Percentiles rank a stretch among this genome's conserved stretches.
These are phyloP conservation scores for Ictidomys tridecemlineatus DNA, from an alignment of 2,113 vertebrate genomes.

Conservation along the genomic window DNA sequence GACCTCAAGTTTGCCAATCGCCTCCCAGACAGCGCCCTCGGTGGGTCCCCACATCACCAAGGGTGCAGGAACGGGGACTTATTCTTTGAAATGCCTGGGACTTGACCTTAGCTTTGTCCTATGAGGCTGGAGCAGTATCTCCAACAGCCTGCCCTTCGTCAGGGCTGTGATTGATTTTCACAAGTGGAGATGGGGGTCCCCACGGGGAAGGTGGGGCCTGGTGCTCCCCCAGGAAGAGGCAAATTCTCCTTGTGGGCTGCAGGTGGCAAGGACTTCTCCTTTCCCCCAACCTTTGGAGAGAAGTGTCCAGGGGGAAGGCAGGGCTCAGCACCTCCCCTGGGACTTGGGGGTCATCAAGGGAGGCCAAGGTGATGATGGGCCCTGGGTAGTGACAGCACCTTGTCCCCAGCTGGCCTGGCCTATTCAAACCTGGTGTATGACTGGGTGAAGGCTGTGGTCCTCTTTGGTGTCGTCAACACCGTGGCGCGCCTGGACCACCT, in stretches of 20 bases:
- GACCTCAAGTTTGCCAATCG: slow-evolving; percentile 93
- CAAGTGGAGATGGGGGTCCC: neutral
- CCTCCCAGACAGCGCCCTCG: slow-evolving; percentile 95
- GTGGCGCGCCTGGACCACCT: slow-evolving; percentile 94
- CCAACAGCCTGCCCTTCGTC: neutral
- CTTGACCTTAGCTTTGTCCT: neutral
- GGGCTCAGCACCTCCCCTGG: rapidly evolving
- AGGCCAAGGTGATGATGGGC: rapidly evolving
- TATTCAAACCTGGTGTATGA: slow-evolving; percentile 97
- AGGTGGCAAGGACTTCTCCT: neutral
- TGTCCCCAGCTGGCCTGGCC: slow-evolving; percentile 92
- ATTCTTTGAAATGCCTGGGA: neutral
- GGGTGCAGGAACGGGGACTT: neutral
- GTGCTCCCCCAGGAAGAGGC: neutral
- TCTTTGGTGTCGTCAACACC: slow-evolving; percentile 96
- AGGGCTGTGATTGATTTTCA: neutral
- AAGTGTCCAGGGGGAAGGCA: neutral
- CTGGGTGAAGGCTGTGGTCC: slow-evolving; percentile 97
- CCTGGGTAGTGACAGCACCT: neutral
- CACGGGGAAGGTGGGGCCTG: no score
- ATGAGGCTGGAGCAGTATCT: neutral
- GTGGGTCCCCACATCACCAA: slow-evolving; percentile 83
- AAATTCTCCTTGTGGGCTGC: no score
- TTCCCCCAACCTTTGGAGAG: neutral
- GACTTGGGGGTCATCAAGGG: neutral